Conservation (phyloP, 1,140 invertebrate species). For the Spodoptera litura region DNA sequence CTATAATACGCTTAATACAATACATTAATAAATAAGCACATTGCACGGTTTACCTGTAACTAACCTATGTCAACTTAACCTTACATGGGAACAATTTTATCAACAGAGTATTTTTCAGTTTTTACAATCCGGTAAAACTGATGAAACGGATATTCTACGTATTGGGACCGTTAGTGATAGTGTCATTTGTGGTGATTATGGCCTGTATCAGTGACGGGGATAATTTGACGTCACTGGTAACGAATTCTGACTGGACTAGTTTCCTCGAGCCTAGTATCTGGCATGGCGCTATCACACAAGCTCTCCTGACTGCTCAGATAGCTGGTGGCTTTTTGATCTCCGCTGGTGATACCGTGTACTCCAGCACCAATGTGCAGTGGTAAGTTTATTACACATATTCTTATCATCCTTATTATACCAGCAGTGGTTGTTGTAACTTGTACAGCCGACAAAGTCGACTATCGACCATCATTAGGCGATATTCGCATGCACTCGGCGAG, state of each 20-base stretch:
- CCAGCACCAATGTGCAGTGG: slow-evolving; percentile 87
- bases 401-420: background rate
- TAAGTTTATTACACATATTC: slow-evolving; percentile 66
- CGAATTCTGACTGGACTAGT: slow-evolving; percentile 57
- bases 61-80: background rate
- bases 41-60: too few species aligned
- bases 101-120: slow-evolving; percentile 68
- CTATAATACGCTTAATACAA: too few species aligned
- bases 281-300: slow-evolving; percentile 87
- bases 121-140: slow-evolving; percentile 75
- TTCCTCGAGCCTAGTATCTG: slow-evolving; percentile 77
- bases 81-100: slow-evolving; percentile 2
- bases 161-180: slow-evolving; percentile 59
- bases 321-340: slow-evolving; percentile 87
- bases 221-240: slow-evolving; percentile 49
- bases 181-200: slow-evolving; percentile 56
- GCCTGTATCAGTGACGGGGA: slow-evolving; percentile 52
- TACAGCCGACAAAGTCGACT: too few species aligned
- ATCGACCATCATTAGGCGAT: too few species aligned
- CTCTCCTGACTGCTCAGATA: slow-evolving; percentile 86
- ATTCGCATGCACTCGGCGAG: too few species aligned
- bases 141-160: slow-evolving; percentile 72
- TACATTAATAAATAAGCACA: too few species aligned
- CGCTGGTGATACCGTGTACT: slow-evolving; percentile 86
- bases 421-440: too few species aligned